These are phyloP conservation scores for Melikaiella ostensackeni DNA, from an alignment of 2,888 invertebrate genomes.

Conservation along the genomic window DNA sequence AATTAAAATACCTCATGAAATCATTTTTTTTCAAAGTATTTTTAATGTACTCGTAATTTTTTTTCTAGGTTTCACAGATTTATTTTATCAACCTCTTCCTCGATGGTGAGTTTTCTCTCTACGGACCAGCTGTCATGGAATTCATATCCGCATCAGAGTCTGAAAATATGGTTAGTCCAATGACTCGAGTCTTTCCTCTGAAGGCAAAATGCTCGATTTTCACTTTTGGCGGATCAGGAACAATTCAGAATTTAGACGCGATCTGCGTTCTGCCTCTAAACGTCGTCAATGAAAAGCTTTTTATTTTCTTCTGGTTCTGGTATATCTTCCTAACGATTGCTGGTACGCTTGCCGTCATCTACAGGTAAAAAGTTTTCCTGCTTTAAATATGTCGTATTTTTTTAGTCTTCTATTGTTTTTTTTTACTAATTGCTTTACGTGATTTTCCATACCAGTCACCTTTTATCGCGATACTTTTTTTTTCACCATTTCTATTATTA, in stretches of 20 bases:
- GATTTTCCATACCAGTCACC: not conserved
- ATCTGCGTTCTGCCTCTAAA: slow-evolving; percentile 88
- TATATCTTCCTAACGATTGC: slow-evolving; percentile 82
- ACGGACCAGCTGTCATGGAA: slow-evolving; percentile 80
- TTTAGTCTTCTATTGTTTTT: not conserved
- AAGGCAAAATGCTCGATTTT: slow-evolving; percentile 83
- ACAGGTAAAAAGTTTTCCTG: slow-evolving; percentile 76
- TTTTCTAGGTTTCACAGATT: slow-evolving; percentile 83
- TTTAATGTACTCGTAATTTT: slow-evolving; percentile 34
- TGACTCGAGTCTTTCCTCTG: slow-evolving; percentile 85
- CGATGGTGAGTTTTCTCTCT: slow-evolving; percentile 81
- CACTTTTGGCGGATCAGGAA: slow-evolving; percentile 81
- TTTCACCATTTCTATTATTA: not conserved
- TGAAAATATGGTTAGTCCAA: slow-evolving; percentile 80
- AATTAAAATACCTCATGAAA: not conserved
- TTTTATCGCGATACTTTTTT: not conserved
- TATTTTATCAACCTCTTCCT: slow-evolving; percentile 83
- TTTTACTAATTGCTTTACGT: not conserved
- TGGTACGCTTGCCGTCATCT: slow-evolving; percentile 83
- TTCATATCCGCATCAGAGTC: slow-evolving; percentile 77
- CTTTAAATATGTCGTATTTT: not conserved
- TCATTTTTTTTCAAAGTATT: slow-evolving; percentile 26
- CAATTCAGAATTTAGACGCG: slow-evolving; percentile 80
- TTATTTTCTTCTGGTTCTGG: slow-evolving; percentile 87
- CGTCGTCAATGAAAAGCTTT: slow-evolving; percentile 89